phyloP scores from a whole-genome alignment of 2,113 vertebrate species.

The Pica pica region DNA sequence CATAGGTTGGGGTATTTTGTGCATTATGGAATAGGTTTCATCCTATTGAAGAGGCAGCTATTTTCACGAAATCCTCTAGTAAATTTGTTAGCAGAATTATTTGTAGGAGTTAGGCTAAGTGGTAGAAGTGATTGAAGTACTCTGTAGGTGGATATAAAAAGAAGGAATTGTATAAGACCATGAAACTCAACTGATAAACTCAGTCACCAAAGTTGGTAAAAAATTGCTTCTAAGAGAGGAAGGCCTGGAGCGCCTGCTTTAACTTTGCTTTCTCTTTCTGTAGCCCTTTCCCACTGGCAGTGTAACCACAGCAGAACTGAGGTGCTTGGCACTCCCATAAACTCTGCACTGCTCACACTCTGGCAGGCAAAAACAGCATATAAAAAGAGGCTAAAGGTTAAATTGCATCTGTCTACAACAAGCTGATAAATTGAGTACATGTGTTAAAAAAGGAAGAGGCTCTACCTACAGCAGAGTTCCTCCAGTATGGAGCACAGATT shows the following conservation, averaged over 20 bases:
- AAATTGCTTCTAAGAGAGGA: background rate
- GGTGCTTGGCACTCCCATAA: background rate
- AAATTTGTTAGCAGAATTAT: background rate
- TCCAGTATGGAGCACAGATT: background rate
- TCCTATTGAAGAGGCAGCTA: background rate
- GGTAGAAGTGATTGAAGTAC: background rate
- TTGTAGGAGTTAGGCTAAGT: background rate
- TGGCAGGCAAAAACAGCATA: background rate
- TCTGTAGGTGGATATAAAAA: background rate
- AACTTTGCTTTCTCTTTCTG: background rate
- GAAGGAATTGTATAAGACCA: background rate
- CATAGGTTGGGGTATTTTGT: background rate
- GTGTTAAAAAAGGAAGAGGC: background rate
- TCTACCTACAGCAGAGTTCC: background rate
- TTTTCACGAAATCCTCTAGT: background rate
- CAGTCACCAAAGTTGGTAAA: background rate
- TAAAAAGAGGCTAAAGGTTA: background rate
- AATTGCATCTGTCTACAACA: background rate
- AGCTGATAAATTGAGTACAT: background rate
- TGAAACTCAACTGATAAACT: background rate
- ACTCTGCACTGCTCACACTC: background rate
- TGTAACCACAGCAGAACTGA: accelerated
- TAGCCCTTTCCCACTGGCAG: background rate
- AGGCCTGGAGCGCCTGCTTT: background rate
- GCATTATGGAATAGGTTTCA: background rate